Base-by-base conservation (phyloP, 2,888 invertebrate genomes). In the Periphyllus acericola region DNA sequence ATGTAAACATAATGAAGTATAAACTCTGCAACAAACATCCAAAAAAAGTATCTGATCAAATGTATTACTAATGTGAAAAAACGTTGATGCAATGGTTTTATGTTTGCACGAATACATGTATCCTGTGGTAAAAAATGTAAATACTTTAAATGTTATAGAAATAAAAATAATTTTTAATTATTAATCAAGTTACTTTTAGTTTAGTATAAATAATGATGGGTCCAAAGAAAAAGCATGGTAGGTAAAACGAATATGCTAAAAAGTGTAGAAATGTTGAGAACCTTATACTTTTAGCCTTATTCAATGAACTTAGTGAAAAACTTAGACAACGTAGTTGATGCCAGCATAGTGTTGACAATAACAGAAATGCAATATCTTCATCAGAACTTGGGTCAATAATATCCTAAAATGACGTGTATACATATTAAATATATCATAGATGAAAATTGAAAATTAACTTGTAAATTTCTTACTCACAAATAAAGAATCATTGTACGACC, bases 211-310 rank as follows among this genome's bases (percentile, higher is more conserved):
- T 92, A 90, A 97, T 93, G 87, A 97, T 93, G n/a, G 98, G 98
- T 32, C 98, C 98, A 90, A 94, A 93, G 90, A 95, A 95, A 89
- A 96, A 92, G n/a, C 95, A 93, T 34, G 98, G 98, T 84, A 97
- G 93, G 91, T 98, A 98, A 82, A 97, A 93, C 89, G 94, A 94
- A 91, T 97, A 98, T 34, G 95, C 94, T 83, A 96, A 91, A 90
- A 95, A 93, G 89, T 94, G 93, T 83, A 92, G 91, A 90, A 72
- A 89, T 68, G 66, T 71, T 34, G 52, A 36, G 76, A 75, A 81
- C 68, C 89, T 91, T 82, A 91, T 90, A 90, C 76, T 90, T 89
- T 68, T 87, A 80, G 36, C 21, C 21, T 74, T 90, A 84, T 90
- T 92, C 76, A 93, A 92, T 90, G 92, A 93, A 90, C 95, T 95